phyloP scores from a whole-genome alignment of 2,888 invertebrate genomes.

The Lottia scabra region DNA sequence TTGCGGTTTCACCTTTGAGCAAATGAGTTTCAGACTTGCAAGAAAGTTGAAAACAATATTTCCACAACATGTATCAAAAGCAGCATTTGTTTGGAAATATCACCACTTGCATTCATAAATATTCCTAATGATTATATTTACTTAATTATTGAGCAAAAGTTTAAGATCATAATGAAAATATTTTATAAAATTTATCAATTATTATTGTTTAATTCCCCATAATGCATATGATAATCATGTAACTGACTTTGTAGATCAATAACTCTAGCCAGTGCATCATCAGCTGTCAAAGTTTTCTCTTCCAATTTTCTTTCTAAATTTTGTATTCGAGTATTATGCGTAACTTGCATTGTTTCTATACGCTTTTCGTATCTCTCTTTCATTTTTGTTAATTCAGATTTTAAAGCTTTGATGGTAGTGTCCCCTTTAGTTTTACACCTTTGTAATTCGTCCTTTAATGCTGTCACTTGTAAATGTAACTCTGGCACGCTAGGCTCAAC shows the following conservation, averaged over 20 bases:
- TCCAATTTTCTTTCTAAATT: constrained; percentile 46
- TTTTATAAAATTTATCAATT: background rate
- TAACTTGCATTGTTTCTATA: constrained; percentile 44
- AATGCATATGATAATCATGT: constrained; percentile 51
- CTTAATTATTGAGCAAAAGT: no score
- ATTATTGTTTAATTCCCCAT: constrained; percentile 37
- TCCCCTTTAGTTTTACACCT: constrained; percentile 26
- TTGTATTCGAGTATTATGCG: constrained; percentile 37
- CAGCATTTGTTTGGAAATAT: no score
- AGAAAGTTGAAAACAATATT: no score
- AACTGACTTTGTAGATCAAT: constrained; percentile 52
- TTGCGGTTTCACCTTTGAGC: no score
- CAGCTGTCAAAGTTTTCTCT: constrained; percentile 47
- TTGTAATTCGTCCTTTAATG: constrained; percentile 36
- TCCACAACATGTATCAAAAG: no score
- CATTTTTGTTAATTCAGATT: constrained; percentile 39
- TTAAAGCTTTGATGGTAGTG: constrained; percentile 34
- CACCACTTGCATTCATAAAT: no score
- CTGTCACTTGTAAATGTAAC: constrained; percentile 25
- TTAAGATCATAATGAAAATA: no score
- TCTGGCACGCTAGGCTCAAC: constrained; percentile 17
- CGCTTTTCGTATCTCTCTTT: constrained; percentile 47
- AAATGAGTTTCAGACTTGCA: no score
- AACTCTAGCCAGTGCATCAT: constrained; percentile 52
- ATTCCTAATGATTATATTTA: no score